Evolutionary conservation across 2,888 invertebrate species (phyloP).

Genomic region (Ennomos erosarius): DNA sequence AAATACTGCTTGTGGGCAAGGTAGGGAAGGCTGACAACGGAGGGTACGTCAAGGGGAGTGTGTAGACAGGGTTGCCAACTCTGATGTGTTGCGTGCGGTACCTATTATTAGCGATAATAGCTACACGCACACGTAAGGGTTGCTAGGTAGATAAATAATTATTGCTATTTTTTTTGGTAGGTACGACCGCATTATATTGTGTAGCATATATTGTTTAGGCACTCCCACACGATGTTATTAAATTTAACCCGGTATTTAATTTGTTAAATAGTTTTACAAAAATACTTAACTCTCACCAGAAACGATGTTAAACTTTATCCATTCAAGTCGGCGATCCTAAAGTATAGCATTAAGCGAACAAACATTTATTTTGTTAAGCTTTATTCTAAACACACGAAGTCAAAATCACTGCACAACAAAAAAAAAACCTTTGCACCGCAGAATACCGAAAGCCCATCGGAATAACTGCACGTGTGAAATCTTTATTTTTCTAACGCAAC

Average conservation of each 20-base stretch:
- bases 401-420: conserved; percentile 6
- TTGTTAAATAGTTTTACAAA: too few relatives aligned
- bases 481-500: conserved; percentile 62
- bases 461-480: conserved; percentile 39
- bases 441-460: conserved; percentile 17
- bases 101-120: conserved; percentile 25
- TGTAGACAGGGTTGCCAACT: conserved; percentile 53
- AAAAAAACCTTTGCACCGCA: conserved; percentile 6
- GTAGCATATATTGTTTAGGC: too few relatives aligned
- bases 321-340: neutral
- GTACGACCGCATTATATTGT: too few relatives aligned
- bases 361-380: conserved; percentile 13
- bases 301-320: neutral
- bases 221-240: too few relatives aligned
- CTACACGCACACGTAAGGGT: neutral
- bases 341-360: conserved; percentile 3
- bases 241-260: too few relatives aligned
- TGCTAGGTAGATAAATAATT: conserved; percentile 21
- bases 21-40: conserved; percentile 48
- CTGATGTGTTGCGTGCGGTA: conserved; percentile 38
- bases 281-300: too few relatives aligned
- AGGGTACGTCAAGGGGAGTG: conserved; percentile 43
- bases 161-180: neutral
- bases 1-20: conserved; percentile 12
- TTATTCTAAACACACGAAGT: conserved; percentile 19